Conservation (phyloP, 2,113 vertebrate genomes). For the Neopipo cinnamomea region DNA sequence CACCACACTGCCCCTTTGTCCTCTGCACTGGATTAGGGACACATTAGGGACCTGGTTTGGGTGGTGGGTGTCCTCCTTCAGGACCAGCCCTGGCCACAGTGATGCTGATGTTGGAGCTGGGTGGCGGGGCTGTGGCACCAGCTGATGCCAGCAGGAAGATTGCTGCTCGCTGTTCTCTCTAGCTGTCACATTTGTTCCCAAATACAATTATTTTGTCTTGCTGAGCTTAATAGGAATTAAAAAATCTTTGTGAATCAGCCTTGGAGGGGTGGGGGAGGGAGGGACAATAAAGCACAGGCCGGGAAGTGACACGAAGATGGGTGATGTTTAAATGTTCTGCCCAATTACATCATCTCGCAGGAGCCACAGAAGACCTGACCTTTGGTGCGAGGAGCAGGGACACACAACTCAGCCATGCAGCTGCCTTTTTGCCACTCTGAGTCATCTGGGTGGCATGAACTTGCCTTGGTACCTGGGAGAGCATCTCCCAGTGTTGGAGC, state of each 20-base stretch:
- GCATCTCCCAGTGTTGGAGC: neutral
- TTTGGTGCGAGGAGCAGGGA: neutral
- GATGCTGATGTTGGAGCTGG: neutral
- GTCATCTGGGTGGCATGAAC: neutral
- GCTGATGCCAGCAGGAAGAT: neutral
- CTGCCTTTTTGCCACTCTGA: neutral
- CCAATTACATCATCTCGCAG: fast-evolving
- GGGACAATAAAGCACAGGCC: neutral
- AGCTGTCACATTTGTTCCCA: slow-evolving; percentile 44
- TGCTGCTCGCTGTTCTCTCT: neutral
- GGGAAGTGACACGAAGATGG: neutral
- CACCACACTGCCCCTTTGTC: neutral
- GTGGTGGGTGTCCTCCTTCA: neutral
- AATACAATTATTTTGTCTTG: slow-evolving; percentile 27
- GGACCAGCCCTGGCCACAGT: fast-evolving
- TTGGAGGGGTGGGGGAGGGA: neutral
- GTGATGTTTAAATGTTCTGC: neutral
- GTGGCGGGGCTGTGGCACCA: neutral
- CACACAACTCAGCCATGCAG: neutral
- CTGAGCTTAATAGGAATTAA: slow-evolving; percentile 31
- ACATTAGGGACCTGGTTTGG: neutral
- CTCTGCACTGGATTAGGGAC: fast-evolving
- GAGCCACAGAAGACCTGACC: neutral
- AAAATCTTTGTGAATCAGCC: slow-evolving; percentile 51
- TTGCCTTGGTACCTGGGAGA: neutral